Evolutionary conservation across 1,140 invertebrate species (phyloP).

Genomic region (Saccostrea cuccullata): DNA sequence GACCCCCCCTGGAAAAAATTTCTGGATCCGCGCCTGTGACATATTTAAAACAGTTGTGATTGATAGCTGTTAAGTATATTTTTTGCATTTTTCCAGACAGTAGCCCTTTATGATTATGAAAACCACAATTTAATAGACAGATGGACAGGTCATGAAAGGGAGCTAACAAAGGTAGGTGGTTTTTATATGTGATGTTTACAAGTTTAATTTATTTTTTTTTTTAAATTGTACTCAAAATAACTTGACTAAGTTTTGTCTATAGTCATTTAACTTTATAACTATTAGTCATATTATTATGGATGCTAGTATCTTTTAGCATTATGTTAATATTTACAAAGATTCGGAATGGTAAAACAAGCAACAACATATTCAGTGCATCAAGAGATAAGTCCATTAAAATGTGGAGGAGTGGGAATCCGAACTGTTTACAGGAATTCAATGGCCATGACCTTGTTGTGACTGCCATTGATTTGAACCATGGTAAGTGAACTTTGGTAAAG

Average conservation of each 20-base stretch:
- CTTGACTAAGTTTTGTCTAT: no score
- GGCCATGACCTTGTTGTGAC: constrained; percentile 75
- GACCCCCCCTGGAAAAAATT: no score
- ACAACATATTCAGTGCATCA: constrained; percentile 73
- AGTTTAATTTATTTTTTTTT: background rate
- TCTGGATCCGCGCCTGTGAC: no score
- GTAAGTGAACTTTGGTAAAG: no score
- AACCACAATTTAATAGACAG: constrained; percentile 63
- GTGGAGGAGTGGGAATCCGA: constrained; percentile 67
- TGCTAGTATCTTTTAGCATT: background rate
- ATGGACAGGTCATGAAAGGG: constrained; percentile 74
- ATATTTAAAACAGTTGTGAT: background rate
- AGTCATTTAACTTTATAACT: no score
- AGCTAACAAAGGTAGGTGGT: constrained; percentile 70
- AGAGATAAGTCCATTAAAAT: constrained; percentile 74
- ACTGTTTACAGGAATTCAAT: constrained; percentile 60
- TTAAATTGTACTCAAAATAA: background rate
- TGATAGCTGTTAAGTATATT: background rate
- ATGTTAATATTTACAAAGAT: constrained; percentile 63
- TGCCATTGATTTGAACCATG: constrained; percentile 69
- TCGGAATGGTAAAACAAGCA: constrained; percentile 65
- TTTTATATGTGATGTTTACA: background rate
- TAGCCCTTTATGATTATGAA: constrained; percentile 70
- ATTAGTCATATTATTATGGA: no score
- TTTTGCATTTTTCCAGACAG: constrained; percentile 60